A percentile compares a stretch with the other conserved stretches of the same genome.
phyloP scores from a whole-genome alignment of 2,797 vertebrate species.

The Paramormyrops hopkinsi region DNA sequence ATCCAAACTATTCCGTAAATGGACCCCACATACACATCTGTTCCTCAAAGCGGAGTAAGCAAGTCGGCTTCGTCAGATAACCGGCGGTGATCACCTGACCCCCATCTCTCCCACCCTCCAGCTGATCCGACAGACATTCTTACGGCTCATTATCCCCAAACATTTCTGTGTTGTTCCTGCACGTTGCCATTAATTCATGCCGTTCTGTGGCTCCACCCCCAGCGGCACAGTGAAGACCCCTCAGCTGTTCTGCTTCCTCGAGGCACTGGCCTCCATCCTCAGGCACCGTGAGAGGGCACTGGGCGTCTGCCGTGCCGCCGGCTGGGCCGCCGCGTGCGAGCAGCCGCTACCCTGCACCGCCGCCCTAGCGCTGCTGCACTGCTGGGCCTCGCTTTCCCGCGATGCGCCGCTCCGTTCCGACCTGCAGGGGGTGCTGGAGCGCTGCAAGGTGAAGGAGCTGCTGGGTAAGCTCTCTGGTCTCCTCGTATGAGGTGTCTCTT shows the following conservation, averaged over 20 bases:
- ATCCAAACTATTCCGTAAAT: neutral
- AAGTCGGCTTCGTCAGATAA: neutral
- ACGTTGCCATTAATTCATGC: neutral
- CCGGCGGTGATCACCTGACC: neutral
- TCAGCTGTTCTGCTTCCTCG: conserved; percentile 62
- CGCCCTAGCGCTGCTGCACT: conserved; percentile 67
- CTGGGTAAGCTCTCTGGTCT: conserved; percentile 64
- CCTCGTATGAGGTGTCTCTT: neutral
- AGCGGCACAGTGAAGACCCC: conserved; percentile 62
- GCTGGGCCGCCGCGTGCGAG: conserved; percentile 57
- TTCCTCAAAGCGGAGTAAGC: neutral
- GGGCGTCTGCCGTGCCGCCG: conserved; percentile 49
- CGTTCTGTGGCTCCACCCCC: conserved; percentile 23
- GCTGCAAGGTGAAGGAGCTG: conserved; percentile 63
- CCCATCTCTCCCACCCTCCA: neutral
- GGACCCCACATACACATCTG: neutral
- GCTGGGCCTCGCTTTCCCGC: conserved; percentile 67
- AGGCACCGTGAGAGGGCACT: conserved; percentile 60
- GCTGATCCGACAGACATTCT: neutral
- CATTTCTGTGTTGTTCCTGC: neutral
- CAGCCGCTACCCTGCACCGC: conserved; percentile 63
- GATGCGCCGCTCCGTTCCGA: conserved; percentile 58
- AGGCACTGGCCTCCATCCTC: conserved; percentile 68
- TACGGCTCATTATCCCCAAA: neutral
- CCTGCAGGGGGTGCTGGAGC: conserved; percentile 60